phyloP scores from a whole-genome alignment of 2,888 invertebrate species.

The Caenorhabditis sp. region DNA sequence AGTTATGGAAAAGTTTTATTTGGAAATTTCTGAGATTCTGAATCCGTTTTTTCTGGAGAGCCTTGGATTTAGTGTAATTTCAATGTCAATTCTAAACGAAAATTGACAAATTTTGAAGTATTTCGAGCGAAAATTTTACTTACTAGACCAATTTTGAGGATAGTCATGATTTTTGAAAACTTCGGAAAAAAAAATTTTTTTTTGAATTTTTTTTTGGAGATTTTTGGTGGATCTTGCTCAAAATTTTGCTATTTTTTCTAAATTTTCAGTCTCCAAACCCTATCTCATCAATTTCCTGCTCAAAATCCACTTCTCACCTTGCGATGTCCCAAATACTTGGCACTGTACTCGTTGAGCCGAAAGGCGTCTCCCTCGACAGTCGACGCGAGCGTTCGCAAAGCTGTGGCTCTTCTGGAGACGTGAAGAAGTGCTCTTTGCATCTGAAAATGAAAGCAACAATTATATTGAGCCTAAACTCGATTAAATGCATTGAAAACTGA shows the following conservation, averaged over 20 bases:
- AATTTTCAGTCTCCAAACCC: background rate
- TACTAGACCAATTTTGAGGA: background rate
- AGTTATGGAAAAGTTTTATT: too few species aligned
- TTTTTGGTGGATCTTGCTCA: background rate
- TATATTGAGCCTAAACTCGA: too few species aligned
- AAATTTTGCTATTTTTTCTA: background rate
- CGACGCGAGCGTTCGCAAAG: conserved; percentile 42
- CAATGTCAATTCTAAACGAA: too few species aligned
- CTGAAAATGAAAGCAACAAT: conserved; percentile 28
- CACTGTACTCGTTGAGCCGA: conserved; percentile 78
- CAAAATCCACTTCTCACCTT: conserved; percentile 70
- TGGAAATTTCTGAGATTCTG: too few species aligned
- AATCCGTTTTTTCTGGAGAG: too few species aligned
- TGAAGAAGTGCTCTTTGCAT: conserved; percentile 53
- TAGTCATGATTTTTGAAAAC: too few species aligned
- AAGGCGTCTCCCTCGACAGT: conserved; percentile 77
- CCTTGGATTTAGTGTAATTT: too few species aligned
- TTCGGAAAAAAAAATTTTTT: background rate
- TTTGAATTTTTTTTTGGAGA: background rate
- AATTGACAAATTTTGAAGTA: background rate
- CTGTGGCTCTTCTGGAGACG: conserved; percentile 34
- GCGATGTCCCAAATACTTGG: conserved; percentile 81
- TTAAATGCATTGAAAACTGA: too few species aligned
- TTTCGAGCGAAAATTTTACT: background rate
- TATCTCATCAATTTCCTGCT: too few species aligned